phyloP scores from a whole-genome alignment of 2,888 invertebrate species.

The Cataglyphis rosenhaueri region DNA sequence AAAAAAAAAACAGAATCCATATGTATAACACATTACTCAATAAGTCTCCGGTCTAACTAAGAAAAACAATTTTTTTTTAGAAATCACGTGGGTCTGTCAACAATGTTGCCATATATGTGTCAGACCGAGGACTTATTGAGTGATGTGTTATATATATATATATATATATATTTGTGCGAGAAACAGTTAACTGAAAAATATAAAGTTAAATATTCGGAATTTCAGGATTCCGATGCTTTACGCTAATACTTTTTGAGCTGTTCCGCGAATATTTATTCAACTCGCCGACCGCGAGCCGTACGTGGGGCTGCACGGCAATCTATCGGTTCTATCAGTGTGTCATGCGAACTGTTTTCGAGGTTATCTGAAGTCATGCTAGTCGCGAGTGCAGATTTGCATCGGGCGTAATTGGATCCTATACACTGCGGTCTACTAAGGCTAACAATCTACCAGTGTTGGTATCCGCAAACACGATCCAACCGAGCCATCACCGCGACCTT shows the following conservation, averaged over 20 bases:
- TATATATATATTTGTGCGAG: not conserved
- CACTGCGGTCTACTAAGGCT: constrained; percentile 37
- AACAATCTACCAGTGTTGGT: constrained; percentile 52
- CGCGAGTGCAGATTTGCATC: constrained; percentile 51
- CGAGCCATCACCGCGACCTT: constrained; percentile 67
- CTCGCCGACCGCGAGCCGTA: not conserved
- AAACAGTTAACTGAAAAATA: not conserved
- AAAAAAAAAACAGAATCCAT: not conserved
- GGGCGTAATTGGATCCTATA: constrained; percentile 55
- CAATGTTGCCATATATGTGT: too few species aligned
- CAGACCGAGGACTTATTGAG: too few species aligned
- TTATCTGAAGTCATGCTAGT: constrained; percentile 46
- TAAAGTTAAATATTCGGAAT: constrained; percentile 20
- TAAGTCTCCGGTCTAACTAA: too few species aligned
- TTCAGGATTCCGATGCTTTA: not conserved
- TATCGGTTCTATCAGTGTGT: constrained; percentile 21
- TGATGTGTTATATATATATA: not conserved
- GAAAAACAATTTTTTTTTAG: too few species aligned
- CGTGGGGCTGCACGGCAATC: constrained; percentile 17
- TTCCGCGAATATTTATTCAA: constrained; percentile 12
- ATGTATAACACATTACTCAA: too few species aligned
- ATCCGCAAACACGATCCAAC: constrained; percentile 58
- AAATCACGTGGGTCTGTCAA: too few species aligned
- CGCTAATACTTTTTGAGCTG: not conserved
- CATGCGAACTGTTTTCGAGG: constrained; percentile 53